These are phyloP conservation scores for Embidobia sp. DNA, from an alignment of 2,888 invertebrate genomes.

Conservation along the genomic window DNA sequence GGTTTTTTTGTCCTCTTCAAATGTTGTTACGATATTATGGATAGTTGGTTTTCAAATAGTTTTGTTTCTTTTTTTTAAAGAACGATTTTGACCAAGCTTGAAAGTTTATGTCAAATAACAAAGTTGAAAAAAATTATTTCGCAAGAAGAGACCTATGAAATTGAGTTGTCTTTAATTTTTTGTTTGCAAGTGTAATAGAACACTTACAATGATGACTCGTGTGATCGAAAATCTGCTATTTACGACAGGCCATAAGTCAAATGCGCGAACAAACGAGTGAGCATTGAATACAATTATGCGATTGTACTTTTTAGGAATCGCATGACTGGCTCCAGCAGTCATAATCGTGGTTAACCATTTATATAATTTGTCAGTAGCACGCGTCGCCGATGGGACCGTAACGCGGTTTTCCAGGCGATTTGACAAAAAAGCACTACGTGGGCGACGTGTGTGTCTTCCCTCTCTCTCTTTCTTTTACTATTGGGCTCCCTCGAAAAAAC, in stretches of 20 bases:
- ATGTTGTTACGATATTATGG: no score
- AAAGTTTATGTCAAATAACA: no score
- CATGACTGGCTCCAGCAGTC: slow-evolving; percentile 34
- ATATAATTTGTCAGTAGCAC: slow-evolving; percentile 80
- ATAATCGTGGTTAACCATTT: slow-evolving; percentile 72
- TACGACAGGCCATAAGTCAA: slow-evolving; percentile 24
- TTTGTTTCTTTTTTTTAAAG: no score
- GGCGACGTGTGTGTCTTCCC: slow-evolving; percentile 72
- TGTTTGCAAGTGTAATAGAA: no score
- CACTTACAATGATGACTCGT: background rate
- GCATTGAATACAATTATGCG: slow-evolving; percentile 58
- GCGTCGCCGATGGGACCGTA: slow-evolving; percentile 70
- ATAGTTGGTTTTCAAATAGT: no score
- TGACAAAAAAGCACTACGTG: slow-evolving; percentile 77
- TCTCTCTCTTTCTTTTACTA: slow-evolving; percentile 61
- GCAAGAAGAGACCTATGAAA: no score
- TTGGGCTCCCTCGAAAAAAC: slow-evolving; percentile 56
- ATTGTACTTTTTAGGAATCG: slow-evolving; percentile 39
- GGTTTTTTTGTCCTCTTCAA: no score
- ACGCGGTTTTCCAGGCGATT: slow-evolving; percentile 79
- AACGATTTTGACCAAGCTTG: no score
- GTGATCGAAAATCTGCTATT: slow-evolving; percentile 10
- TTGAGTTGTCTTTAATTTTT: no score
- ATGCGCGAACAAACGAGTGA: slow-evolving; percentile 35
- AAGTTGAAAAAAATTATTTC: no score